Conservation (phyloP, 2,113 vertebrate species). For the Bungarus multicinctus region DNA sequence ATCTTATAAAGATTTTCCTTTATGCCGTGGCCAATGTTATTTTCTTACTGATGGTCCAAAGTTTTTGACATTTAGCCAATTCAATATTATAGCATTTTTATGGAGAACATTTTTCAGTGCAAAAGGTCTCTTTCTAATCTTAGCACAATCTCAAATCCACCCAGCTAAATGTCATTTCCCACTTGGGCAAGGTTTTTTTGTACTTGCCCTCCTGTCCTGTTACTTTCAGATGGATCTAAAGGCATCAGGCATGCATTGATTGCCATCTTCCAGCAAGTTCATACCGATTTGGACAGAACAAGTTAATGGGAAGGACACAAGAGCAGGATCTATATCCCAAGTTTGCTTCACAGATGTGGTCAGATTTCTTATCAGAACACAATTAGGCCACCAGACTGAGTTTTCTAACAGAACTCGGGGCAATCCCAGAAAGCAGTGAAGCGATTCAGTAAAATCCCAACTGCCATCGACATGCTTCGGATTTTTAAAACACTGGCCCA, state of each 20-base stretch:
- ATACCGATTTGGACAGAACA: background rate
- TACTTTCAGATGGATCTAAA: background rate
- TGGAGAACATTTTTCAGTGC: no score
- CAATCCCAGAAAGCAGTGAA: background rate
- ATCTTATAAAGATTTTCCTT: no score
- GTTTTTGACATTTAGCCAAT: no score
- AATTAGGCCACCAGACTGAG: background rate
- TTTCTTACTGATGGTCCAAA: no score
- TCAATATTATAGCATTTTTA: no score
- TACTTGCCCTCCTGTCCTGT: background rate
- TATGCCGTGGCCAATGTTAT: no score
- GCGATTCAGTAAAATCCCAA: background rate
- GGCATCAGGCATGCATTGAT: background rate
- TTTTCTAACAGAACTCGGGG: background rate
- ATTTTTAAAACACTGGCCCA: no score
- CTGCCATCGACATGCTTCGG: no score
- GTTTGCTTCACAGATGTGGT: background rate
- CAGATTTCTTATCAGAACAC: background rate
- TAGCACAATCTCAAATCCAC: no score
- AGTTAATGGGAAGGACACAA: background rate
- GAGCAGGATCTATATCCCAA: background rate
- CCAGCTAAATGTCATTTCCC: no score
- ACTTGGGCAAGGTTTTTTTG: background rate
- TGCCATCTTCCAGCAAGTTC: background rate
- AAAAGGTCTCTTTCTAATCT: background rate